Conservation (phyloP, 2,888 invertebrate genomes). For the Graphium colonna region DNA sequence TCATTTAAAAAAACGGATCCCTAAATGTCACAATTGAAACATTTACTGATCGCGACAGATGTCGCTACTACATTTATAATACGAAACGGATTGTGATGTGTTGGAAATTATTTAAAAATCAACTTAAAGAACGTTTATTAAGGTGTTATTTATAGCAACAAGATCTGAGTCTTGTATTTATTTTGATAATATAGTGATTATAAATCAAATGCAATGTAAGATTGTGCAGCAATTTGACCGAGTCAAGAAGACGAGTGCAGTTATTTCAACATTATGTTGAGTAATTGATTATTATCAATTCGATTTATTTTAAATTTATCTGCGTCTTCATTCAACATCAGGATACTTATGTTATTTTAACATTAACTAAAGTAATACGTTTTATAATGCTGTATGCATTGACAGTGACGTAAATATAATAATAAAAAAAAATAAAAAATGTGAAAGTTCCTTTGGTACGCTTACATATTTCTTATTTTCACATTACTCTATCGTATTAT, state of each 20-base stretch:
- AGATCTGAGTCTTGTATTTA: not conserved
- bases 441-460: no score
- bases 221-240: slow-evolving; percentile 25
- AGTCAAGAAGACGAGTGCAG: slow-evolving; percentile 25
- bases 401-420: no score
- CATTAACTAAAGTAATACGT: no score
- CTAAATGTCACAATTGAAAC: slow-evolving; percentile 40
- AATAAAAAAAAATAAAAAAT: no score
- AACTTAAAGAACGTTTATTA: not conserved
- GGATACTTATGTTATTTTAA: no score
- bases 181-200: not conserved
- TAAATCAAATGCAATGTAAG: slow-evolving; percentile 25
- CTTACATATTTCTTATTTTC: no score
- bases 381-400: no score
- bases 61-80: slow-evolving; percentile 38
- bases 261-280: slow-evolving; percentile 33
- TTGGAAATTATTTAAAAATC: not conserved
- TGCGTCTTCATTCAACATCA: no score
- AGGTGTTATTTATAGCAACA: not conserved
- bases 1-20: slow-evolving; percentile 16
- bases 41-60: slow-evolving; percentile 51
- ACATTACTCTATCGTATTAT: no score
- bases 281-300: slow-evolving; percentile 29
- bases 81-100: slow-evolving; percentile 5
- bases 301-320: not conserved